Evolutionary conservation across 2,797 vertebrate genomes (phyloP), one percentile per base, ranked within the genome.

Genomic region (Perodicticus potto): DNA sequence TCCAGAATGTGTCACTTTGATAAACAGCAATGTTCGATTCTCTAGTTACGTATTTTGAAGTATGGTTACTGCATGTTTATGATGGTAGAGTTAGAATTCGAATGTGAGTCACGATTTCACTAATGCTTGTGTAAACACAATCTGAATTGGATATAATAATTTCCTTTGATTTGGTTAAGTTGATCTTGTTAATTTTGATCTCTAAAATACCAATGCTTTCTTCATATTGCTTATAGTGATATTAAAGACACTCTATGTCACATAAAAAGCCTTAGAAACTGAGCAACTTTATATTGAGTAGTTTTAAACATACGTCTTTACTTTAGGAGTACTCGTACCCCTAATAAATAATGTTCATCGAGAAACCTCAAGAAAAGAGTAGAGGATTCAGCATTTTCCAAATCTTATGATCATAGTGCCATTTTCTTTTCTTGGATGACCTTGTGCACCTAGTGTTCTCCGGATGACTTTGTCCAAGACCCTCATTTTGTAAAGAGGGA

Each of bases 81-180:
- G 2, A 67, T 91, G 63, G 8, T 67, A 3, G 63, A 32, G 32
- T 82, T 89, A 92, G 55, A 78, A 93, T 7, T 90, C 77, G 87
- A 85, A 85, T 77, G 1, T 5, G 43, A 91, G 77, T 81, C 86
- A 69, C 19, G 77, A 17, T 81, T 77, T 78, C 84, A 93, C 23
- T 69, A 8, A 53, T 88, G 40, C 40, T 40, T 40, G 59, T 83
- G 83, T 73, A 93, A 93, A 82, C 17, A 83, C n/a, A 82, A 32
- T 85, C 65, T 55, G 20, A 93, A 67, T 73, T 77, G 19, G 25
- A 65, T 80, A 89, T 73, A 74, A 78, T 77, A 91, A 86, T 93
- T 88, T 27, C 27, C 27, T 95, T 32, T 88, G 72, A 77, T 80
- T 94, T 94, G 65, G 86, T 93, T 86, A 82, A 93, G 91, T 14